A percentile compares a stretch with the other conserved stretches of the same genome.
phyloP scores from a whole-genome alignment of 1,140 invertebrate genomes.

The Frieseomelitta varia region DNA sequence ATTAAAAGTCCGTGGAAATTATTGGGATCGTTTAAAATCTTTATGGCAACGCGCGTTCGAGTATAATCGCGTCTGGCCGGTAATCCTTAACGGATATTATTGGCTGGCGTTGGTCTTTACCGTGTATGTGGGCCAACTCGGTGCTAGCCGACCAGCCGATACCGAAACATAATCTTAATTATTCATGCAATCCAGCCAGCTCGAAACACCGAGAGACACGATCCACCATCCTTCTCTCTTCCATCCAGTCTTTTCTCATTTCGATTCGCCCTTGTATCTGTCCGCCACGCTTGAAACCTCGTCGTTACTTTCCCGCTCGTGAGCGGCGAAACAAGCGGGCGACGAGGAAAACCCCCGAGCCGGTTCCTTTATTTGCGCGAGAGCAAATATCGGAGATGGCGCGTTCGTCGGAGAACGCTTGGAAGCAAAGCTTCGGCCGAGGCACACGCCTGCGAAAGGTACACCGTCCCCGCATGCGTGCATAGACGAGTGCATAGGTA shows the following conservation, averaged over 20 bases:
- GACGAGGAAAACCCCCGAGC: slow-evolving; percentile 19
- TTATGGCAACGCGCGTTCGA: slow-evolving; percentile 24
- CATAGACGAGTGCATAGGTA: slow-evolving; percentile 58
- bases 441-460: slow-evolving; percentile 67
- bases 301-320: neutral
- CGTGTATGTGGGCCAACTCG: slow-evolving; percentile 39
- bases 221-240: neutral
- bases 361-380: slow-evolving; percentile 25
- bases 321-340: slow-evolving; percentile 1
- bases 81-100: slow-evolving; percentile 37
- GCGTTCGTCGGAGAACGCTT: neutral
- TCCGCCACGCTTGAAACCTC: neutral
- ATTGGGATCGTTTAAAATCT: slow-evolving; percentile 48
- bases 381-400: slow-evolving; percentile 10
- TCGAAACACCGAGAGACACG: slow-evolving; percentile 31
- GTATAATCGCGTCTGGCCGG: slow-evolving; percentile 32
- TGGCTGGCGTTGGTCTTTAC: slow-evolving; percentile 4
- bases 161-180: slow-evolving; percentile 49
- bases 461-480: slow-evolving; percentile 66
- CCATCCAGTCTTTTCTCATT: slow-evolving; percentile 21
- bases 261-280: slow-evolving; percentile 22
- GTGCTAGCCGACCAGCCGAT: slow-evolving; percentile 34
- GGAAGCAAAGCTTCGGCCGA: no score
- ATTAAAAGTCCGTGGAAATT: slow-evolving; percentile 41
- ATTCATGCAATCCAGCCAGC: slow-evolving; percentile 39